These are phyloP conservation scores for Pandemis corylana DNA, from an alignment of 2,888 invertebrate species.

Conservation along the genomic window DNA sequence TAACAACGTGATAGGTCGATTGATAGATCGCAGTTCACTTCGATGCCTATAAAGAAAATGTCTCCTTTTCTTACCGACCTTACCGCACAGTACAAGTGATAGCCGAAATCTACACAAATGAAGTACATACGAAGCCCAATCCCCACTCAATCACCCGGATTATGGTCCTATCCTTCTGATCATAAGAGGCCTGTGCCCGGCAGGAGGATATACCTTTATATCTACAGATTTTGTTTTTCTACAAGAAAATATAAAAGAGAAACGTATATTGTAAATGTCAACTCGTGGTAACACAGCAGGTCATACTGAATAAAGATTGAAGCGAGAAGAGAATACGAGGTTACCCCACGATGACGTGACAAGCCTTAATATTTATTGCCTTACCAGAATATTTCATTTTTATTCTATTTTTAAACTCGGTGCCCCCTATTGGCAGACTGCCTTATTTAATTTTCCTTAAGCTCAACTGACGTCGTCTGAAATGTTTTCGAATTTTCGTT, in stretches of 20 bases:
- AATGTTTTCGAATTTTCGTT: not conserved
- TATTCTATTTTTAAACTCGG: slow-evolving; percentile 31
- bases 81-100: not conserved
- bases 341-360: slow-evolving; percentile 25
- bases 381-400: slow-evolving; percentile 26
- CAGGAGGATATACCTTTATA: not conserved
- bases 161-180: too few relatives aligned
- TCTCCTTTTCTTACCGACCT: not conserved
- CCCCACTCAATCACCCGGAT: too few relatives aligned
- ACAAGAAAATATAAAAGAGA: not conserved
- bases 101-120: not conserved
- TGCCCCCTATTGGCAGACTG: slow-evolving; percentile 1
- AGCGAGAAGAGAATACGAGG: slow-evolving; percentile 20
- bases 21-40: not conserved
- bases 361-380: slow-evolving; percentile 24
- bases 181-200: too few relatives aligned
- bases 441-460: slow-evolving; percentile 22
- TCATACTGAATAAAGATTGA: slow-evolving; percentile 17
- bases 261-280: not conserved
- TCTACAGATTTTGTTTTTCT: not conserved
- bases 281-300: slow-evolving; percentile 20
- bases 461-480: not conserved
- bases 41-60: not conserved
- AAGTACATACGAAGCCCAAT: not conserved
- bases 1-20: not conserved